phyloP scores from a whole-genome alignment of 1,140 invertebrate species.

The Euwallacea fornicatus region DNA sequence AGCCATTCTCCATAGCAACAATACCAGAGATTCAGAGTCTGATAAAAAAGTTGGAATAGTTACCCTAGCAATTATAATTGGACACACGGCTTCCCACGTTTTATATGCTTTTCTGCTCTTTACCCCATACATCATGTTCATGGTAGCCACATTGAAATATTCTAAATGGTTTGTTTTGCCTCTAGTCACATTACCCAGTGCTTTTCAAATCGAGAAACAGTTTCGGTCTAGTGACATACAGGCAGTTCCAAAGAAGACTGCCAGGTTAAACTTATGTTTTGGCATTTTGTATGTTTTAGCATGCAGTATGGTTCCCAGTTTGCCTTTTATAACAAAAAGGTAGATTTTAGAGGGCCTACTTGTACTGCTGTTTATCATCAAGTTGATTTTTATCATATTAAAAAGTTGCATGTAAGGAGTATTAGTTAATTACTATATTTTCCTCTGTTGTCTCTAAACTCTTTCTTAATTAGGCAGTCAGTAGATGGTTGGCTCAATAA shows the following conservation, averaged over 20 bases:
- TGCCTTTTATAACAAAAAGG: slow-evolving; percentile 57
- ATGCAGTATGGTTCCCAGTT: slow-evolving; percentile 63
- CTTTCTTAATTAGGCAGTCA: too few relatives aligned
- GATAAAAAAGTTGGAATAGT: slow-evolving; percentile 87
- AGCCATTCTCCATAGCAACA: slow-evolving; percentile 93
- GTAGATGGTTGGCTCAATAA: too few relatives aligned
- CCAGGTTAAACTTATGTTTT: slow-evolving; percentile 87
- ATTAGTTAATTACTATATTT: too few relatives aligned
- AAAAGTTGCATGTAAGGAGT: slow-evolving; percentile 6
- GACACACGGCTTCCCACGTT: slow-evolving; percentile 85
- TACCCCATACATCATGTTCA: slow-evolving; percentile 87
- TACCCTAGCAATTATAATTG: slow-evolving; percentile 91
- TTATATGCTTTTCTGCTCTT: slow-evolving; percentile 90
- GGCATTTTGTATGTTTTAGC: slow-evolving; percentile 86
- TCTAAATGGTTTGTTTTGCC: slow-evolving; percentile 88
- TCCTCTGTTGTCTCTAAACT: too few relatives aligned
- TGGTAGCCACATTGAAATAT: slow-evolving; percentile 79
- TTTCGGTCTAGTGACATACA: slow-evolving; percentile 80
- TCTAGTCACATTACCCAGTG: slow-evolving; percentile 79
- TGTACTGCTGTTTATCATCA: slow-evolving; percentile 39
- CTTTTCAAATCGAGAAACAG: slow-evolving; percentile 88
- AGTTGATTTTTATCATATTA: slow-evolving; percentile 39
- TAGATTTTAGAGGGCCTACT: slow-evolving; percentile 43
- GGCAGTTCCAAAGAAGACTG: slow-evolving; percentile 83
- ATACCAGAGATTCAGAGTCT: slow-evolving; percentile 85